Conservation (phyloP, 2,888 invertebrate species). For the Pecten maximus region DNA sequence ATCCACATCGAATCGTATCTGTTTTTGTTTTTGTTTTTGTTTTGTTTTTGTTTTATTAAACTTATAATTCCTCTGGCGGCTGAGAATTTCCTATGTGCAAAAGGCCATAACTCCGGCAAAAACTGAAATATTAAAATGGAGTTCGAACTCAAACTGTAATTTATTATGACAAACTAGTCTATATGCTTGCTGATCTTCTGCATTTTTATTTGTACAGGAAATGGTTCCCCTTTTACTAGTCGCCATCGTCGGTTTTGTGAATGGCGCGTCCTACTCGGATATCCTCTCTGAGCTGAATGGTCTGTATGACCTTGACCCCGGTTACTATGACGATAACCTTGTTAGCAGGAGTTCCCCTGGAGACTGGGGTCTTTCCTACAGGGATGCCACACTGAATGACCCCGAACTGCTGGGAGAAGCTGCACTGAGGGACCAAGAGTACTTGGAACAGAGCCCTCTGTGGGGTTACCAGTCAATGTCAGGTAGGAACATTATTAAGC, state of each 20-base stretch:
- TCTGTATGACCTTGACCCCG: conserved; percentile 36
- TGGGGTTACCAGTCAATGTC: conserved; percentile 76
- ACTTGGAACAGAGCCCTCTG: conserved; percentile 72
- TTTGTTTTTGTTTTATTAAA: too few species aligned
- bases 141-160: too few species aligned
- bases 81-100: too few species aligned
- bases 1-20: too few species aligned
- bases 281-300: not conserved
- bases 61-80: too few species aligned
- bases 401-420: conserved; percentile 63
- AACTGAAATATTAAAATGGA: too few species aligned
- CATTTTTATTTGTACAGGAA: not conserved
- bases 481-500: conserved; percentile 56
- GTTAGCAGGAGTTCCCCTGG: conserved; percentile 56
- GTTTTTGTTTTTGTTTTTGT: too few species aligned
- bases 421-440: conserved; percentile 74
- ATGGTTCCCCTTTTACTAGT: not conserved
- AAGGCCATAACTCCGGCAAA: too few species aligned
- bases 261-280: not conserved
- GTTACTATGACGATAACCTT: conserved; percentile 60
- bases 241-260: not conserved
- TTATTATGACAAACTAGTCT: too few species aligned
- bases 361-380: conserved; percentile 51
- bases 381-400: conserved; percentile 55
- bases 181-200: too few species aligned